Evolutionary conservation across 2,113 vertebrate species (phyloP).

Genomic region (Cathartes aura): DNA sequence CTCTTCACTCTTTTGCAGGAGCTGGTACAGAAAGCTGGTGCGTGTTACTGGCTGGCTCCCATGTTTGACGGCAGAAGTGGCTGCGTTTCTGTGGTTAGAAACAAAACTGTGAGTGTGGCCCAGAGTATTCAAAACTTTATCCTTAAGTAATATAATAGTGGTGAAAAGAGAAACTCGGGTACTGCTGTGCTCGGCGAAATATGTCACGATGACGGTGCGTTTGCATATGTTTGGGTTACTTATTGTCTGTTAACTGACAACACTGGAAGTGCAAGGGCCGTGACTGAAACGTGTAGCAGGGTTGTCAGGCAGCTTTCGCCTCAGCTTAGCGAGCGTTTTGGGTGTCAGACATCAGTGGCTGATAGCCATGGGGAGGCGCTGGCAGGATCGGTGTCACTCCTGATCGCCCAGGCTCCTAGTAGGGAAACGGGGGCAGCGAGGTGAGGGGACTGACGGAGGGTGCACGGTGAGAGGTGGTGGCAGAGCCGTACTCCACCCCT

Average conservation of each 20-base stretch:
- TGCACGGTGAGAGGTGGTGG: background rate
- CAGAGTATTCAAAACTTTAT: background rate
- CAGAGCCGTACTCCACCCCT: background rate
- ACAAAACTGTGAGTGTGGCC: background rate
- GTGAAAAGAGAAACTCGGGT: background rate
- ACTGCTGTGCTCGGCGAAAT: background rate
- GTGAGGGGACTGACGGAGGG: background rate
- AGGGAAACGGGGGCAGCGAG: rapidly evolving
- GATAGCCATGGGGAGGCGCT: background rate
- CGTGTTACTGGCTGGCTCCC: background rate
- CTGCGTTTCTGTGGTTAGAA: background rate
- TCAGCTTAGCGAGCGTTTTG: background rate
- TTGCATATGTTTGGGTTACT: background rate
- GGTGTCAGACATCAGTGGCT: background rate
- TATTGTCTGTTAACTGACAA: background rate
- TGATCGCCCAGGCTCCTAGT: rapidly evolving
- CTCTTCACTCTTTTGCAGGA: background rate
- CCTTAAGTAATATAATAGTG: background rate
- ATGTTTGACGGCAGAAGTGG: background rate
- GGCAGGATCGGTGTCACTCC: background rate
- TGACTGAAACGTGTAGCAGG: rapidly evolving
- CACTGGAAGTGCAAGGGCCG: background rate
- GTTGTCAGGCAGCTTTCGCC: background rate
- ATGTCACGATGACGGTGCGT: rapidly evolving
- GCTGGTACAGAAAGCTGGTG: background rate